Conservation (phyloP, 1,140 invertebrate genomes). For the Drosophila pallidifrons region DNA sequence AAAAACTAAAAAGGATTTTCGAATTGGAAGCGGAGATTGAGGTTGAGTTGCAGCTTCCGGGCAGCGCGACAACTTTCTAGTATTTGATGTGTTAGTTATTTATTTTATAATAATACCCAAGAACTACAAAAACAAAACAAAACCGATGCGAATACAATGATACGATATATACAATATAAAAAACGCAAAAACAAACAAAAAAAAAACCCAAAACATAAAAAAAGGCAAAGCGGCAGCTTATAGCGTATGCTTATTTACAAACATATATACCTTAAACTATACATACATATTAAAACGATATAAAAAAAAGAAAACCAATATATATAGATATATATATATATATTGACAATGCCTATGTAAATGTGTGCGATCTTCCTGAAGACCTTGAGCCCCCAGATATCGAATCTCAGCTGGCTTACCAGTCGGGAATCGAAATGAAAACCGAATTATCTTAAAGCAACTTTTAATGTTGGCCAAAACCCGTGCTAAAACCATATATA, state of each 20-base stretch:
- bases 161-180: constrained; percentile 32
- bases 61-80: constrained; percentile 35
- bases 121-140: not conserved
- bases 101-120: constrained; percentile 53
- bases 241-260: constrained; percentile 41
- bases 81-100: constrained; percentile 73
- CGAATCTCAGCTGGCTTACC: constrained; percentile 18
- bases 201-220: not conserved
- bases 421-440: constrained; percentile 1
- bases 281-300: constrained; percentile 17
- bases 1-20: not conserved
- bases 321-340: constrained; percentile 17
- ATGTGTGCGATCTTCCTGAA: constrained; percentile 16
- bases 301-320: not conserved
- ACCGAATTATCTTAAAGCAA: constrained; percentile 25
- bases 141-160: constrained; percentile 12
- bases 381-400: not conserved
- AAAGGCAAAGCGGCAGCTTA: constrained; percentile 16
- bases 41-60: constrained; percentile 1
- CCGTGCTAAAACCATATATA: constrained; percentile 34
- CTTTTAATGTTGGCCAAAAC: constrained; percentile 41
- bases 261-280: constrained; percentile 34
- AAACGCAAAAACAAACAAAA: constrained; percentile 29
- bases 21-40: not conserved
- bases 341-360: constrained; percentile 20